Percentiles rank a stretch among this genome's conserved stretches.
phyloP scores from a whole-genome alignment of 2,797 vertebrate genomes.

The Tadarida brasiliensis region DNA sequence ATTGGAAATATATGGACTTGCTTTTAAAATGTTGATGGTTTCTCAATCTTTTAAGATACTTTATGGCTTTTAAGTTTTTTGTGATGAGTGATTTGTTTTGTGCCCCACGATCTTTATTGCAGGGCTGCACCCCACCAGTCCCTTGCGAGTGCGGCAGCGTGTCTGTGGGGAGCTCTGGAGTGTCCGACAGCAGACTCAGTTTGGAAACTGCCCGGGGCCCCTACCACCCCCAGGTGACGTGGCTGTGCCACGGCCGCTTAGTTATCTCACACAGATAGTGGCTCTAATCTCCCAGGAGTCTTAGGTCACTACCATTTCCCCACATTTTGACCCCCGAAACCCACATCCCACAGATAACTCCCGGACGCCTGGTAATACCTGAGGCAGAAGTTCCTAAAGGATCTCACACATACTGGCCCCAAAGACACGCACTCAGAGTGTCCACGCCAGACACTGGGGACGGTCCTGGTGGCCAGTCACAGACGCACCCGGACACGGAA shows the following conservation, averaged over 20 bases:
- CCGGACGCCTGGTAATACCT: neutral
- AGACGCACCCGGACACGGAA: neutral
- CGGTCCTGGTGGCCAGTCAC: accelerated
- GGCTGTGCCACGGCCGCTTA: accelerated
- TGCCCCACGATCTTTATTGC: neutral
- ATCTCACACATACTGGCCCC: accelerated
- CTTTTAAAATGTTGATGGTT: neutral
- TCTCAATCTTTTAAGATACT: neutral
- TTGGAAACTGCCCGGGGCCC: accelerated
- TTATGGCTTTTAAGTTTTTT: neutral
- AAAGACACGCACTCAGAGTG: accelerated
- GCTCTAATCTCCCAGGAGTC: neutral
- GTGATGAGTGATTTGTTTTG: neutral
- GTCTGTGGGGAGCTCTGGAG: too few species aligned
- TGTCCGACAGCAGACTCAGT: neutral
- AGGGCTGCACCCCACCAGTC: too few species aligned
- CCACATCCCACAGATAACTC: neutral
- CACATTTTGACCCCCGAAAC: neutral
- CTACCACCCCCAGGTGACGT: accelerated
- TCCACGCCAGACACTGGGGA: accelerated
- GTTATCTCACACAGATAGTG: neutral
- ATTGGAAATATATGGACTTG: neutral
- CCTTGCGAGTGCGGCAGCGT: too few species aligned
- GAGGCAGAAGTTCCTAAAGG: neutral
- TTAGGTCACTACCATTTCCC: neutral